Evolutionary conservation across 2,797 vertebrate species (phyloP), one percentile per base, ranked within the genome.

Genomic region (Phataginus tetradactyla): DNA sequence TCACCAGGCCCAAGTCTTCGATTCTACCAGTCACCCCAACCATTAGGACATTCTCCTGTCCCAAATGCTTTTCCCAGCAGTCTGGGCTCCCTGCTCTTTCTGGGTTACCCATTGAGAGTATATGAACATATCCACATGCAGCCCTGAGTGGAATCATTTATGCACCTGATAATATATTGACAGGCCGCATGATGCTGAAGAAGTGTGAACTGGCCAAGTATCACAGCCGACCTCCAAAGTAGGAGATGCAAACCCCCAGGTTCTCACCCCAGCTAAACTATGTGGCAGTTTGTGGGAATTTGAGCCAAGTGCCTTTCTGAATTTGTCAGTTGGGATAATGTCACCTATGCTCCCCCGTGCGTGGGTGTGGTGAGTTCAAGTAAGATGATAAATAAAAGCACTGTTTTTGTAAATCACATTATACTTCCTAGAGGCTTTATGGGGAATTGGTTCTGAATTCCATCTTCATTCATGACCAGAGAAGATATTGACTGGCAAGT

Each of bases 391-490:
- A 94, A 86, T 57, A 61, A 80, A n/a, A 96, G 39, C 39, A 74
- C 42, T 71, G 51, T 68, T 37, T 13, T 15, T 71, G 5, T 51
- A 72, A 81, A 79, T 61, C 63, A 92, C n/a, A 39, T 42, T 63
- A 69, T 39, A 86, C 59, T 68, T 91, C 71, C 79, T 64, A 84
- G 68, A 61, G 34, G 61, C 61, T 94, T 84, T 51, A 81, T 17
- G 45, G 74, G 66, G 57, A 94, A 68, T 78, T 23, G 11, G 79
- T 72, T 77, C 27, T 53, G 92, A 92, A 95, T 71, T 63, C 75
- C 57, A 55, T 94, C 81, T 85, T 88, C 84, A 72, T 15, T 80
- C 93, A 79, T 63, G 79, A 93, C 81, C 78, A 93, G 51, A 81
- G 80, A 94, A 69, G 37, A 90, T 77, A 63, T 57, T 81, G 88